phyloP scores from a whole-genome alignment of 2,113 vertebrate species.

The Charadrius vociferus region DNA sequence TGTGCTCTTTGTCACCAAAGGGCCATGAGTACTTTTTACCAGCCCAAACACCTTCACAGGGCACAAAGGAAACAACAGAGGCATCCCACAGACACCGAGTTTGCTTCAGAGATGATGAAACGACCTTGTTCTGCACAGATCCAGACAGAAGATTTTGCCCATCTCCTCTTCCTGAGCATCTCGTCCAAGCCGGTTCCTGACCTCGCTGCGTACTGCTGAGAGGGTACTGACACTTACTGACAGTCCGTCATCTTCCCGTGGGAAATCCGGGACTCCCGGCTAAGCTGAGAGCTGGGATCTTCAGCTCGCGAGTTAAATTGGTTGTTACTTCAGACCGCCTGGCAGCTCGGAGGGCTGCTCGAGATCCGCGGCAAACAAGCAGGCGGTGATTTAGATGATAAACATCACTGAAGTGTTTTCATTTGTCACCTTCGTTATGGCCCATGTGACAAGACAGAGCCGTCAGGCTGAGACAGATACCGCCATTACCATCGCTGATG shows the following conservation, averaged over 20 bases:
- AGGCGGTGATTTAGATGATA: conserved; percentile 35
- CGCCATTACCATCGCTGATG: not conserved
- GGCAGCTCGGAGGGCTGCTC: not conserved
- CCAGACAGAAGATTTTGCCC: not conserved
- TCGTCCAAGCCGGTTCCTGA: not conserved
- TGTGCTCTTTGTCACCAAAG: not conserved
- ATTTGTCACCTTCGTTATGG: conserved; percentile 40
- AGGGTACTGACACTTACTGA: not conserved
- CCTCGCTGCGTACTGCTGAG: not conserved
- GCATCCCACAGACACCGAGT: accelerated
- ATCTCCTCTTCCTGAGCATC: not conserved
- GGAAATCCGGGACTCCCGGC: not conserved
- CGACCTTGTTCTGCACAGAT: not conserved
- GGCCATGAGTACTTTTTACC: not conserved
- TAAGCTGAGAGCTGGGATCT: not conserved
- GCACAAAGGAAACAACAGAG: not conserved
- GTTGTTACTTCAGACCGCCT: not conserved
- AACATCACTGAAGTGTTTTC: conserved; percentile 21
- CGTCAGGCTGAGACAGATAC: conserved; percentile 10
- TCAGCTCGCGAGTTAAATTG: not conserved
- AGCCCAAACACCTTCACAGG: not conserved
- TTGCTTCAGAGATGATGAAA: not conserved
- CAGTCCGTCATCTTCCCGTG: not conserved
- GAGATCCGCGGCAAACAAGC: not conserved
- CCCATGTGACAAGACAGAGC: conserved; percentile 1